These are phyloP conservation scores for Rhopalosiphum nymphaeae DNA, from an alignment of 2,888 invertebrate species.

Conservation along the genomic window DNA sequence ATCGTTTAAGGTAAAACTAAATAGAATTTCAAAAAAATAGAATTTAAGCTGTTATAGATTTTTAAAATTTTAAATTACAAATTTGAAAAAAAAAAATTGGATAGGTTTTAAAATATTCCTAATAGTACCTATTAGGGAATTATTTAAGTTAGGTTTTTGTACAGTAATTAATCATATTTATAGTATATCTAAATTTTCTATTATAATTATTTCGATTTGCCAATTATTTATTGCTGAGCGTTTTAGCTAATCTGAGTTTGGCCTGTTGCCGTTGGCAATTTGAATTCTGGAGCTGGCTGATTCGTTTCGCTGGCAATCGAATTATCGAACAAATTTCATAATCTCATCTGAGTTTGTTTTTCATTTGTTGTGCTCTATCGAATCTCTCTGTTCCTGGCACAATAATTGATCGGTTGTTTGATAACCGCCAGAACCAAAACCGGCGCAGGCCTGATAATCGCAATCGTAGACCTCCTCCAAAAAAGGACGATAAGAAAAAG, in stretches of 20 bases:
- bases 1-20: slow-evolving; percentile 55
- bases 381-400: slow-evolving; percentile 65
- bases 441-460: slow-evolving; percentile 65
- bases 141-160: slow-evolving; percentile 47
- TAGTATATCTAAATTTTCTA: slow-evolving; percentile 62
- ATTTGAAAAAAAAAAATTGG: slow-evolving; percentile 19
- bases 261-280: slow-evolving; percentile 65
- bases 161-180: slow-evolving; percentile 49
- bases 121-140: slow-evolving; percentile 59
- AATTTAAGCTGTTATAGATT: slow-evolving; percentile 25
- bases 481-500: slow-evolving; percentile 65
- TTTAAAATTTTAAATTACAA: neutral
- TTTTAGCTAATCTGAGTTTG: slow-evolving; percentile 65
- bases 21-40: slow-evolving; percentile 10
- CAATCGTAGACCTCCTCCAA: slow-evolving; percentile 65
- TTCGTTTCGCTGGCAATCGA: slow-evolving; percentile 63
- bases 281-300: slow-evolving; percentile 64
- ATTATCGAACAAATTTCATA: slow-evolving; percentile 65
- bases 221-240: slow-evolving; percentile 63
- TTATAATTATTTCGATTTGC: slow-evolving; percentile 63
- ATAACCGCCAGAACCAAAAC: slow-evolving; percentile 64
- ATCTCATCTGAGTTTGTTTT: slow-evolving; percentile 65
- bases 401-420: slow-evolving; percentile 65
- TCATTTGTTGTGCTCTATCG: slow-evolving; percentile 65
- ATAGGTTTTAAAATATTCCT: slow-evolving; percentile 57